A percentile compares a stretch with the other conserved stretches of the same genome.
These are phyloP conservation scores for Petrosia ficiformis DNA, from an alignment of 37 sponge, comb jelly and placozoan species.

Conservation along the genomic window DNA sequence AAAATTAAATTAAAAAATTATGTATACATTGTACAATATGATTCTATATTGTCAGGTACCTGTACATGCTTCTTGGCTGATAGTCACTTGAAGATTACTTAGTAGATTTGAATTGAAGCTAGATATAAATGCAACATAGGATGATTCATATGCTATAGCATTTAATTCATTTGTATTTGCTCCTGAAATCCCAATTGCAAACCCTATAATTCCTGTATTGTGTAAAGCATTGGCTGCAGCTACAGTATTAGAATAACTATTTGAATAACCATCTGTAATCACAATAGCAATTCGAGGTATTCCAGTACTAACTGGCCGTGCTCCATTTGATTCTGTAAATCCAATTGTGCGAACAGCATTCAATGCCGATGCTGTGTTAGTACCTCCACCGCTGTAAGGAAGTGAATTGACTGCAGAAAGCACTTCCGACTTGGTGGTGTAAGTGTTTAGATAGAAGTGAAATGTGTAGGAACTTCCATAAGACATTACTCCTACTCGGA, in stretches of 20 bases:
- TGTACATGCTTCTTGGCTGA: conserved; percentile 42
- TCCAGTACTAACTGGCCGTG: conserved; percentile 1
- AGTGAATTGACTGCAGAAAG: conserved; percentile 1
- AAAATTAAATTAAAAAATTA: neutral
- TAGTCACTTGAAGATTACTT: conserved; percentile 11
- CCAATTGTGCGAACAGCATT: neutral
- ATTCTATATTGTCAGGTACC: conserved; percentile 9
- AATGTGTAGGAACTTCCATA: neutral
- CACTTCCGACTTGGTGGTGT: conserved; percentile 6
- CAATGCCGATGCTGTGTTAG: conserved; percentile 57
- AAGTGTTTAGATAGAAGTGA: conserved; percentile 9
- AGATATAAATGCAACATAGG: neutral
- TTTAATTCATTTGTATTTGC: neutral
- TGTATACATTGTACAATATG: neutral
- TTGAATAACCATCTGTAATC: conserved; percentile 6
- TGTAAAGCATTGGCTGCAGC: neutral
- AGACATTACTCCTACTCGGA: conserved; percentile 5
- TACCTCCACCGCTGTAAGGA: conserved; percentile 17
- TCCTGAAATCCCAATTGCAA: conserved; percentile 13
- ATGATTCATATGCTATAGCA: neutral
- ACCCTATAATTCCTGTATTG: neutral
- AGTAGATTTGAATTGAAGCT: conserved; percentile 23
- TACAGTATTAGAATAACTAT: neutral
- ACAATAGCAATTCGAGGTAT: neutral
- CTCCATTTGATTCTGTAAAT: conserved; percentile 28